Conservation (phyloP, 2,888 invertebrate genomes). For the Agrochola lychnidis region DNA sequence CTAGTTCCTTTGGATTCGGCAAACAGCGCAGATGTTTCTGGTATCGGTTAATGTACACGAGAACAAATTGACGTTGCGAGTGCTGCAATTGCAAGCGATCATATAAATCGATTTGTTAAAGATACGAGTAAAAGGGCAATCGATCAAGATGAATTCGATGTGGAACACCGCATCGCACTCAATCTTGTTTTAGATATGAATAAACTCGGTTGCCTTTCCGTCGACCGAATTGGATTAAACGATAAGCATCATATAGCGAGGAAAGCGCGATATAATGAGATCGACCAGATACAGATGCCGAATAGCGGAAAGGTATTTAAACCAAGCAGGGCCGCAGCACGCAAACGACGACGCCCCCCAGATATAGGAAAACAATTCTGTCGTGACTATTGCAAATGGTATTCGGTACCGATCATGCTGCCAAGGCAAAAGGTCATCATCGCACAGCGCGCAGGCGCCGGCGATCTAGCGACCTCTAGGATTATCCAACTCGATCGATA, state of each 20-base stretch:
- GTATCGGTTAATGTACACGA: conserved; percentile 74
- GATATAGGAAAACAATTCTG: conserved; percentile 69
- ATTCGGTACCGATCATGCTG: conserved; percentile 76
- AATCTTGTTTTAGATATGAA: conserved; percentile 77
- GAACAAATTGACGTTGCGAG: conserved; percentile 71
- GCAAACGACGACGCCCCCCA: conserved; percentile 67
- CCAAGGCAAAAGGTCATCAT: conserved; percentile 80
- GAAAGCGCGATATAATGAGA: conserved; percentile 50
- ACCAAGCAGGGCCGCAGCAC: conserved; percentile 54
- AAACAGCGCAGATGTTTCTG: conserved; percentile 68
- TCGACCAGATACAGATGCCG: conserved; percentile 40
- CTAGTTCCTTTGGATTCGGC: conserved; percentile 70
- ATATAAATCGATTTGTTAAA: conserved; percentile 81
- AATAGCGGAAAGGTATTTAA: conserved; percentile 63
- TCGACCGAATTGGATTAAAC: conserved; percentile 63
- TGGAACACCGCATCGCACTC: conserved; percentile 71
- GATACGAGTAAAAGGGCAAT: conserved; percentile 78
- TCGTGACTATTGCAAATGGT: conserved; percentile 86
- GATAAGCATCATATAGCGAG: conserved; percentile 62
- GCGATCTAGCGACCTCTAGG: conserved; percentile 85
- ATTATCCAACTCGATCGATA: conserved; percentile 88
- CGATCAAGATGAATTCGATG: conserved; percentile 79
- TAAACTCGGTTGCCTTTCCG: conserved; percentile 65
- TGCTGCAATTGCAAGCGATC: conserved; percentile 77
- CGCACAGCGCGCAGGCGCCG: conserved; percentile 77